These are phyloP conservation scores for Recurvirostra avosetta DNA, from an alignment of 2,113 vertebrate genomes.

Conservation along the genomic window DNA sequence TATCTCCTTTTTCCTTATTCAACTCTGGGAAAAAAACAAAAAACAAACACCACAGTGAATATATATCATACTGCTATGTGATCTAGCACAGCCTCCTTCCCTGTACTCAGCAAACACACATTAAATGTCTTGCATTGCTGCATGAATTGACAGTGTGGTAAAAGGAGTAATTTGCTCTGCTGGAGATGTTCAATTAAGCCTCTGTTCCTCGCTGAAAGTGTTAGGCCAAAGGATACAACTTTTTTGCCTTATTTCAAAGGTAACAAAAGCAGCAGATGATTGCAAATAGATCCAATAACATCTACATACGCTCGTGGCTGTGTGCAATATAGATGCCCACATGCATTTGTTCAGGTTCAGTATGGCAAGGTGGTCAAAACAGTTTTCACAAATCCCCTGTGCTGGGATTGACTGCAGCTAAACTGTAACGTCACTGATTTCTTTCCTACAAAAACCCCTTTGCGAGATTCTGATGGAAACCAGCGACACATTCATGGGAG, in stretches of 20 bases:
- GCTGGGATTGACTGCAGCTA: background rate
- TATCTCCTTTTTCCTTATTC: constrained; percentile 59
- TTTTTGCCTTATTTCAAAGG: background rate
- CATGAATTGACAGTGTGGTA: background rate
- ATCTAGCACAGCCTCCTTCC: background rate
- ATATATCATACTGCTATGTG: background rate
- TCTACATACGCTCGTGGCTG: background rate
- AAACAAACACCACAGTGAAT: background rate
- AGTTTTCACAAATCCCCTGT: background rate
- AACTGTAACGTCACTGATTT: background rate
- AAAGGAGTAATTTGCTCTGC: background rate
- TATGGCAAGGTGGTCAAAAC: background rate
- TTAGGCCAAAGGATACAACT: background rate
- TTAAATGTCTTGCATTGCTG: background rate
- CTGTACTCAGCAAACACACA: background rate
- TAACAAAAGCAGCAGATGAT: background rate
- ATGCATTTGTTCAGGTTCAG: background rate
- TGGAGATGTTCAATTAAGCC: background rate
- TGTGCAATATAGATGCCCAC: background rate
- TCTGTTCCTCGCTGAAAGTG: background rate
- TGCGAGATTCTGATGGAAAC: background rate
- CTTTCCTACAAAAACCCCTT: background rate
- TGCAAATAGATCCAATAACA: background rate
- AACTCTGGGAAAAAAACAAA: constrained; percentile 64
- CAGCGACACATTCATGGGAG: background rate